These are phyloP conservation scores for Channallabes apus DNA, from an alignment of 2,797 vertebrate species.

Conservation along the genomic window DNA sequence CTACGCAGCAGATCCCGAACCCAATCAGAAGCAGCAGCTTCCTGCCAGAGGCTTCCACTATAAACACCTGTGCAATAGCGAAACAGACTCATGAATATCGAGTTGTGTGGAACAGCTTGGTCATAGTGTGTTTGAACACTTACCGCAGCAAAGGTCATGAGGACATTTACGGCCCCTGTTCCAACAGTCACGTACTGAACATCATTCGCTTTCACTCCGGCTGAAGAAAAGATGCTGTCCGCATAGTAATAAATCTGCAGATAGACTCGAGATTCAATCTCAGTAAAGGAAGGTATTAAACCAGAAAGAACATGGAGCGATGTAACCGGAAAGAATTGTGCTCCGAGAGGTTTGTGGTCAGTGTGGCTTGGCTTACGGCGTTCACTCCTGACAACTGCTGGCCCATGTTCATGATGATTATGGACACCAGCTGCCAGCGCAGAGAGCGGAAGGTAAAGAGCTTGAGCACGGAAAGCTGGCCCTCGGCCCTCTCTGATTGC, in stretches of 20 bases:
- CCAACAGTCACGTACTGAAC: constrained; percentile 89
- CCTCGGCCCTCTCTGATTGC: constrained; percentile 77
- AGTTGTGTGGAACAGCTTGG: background rate
- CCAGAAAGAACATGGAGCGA: background rate
- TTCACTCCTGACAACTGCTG: constrained; percentile 96
- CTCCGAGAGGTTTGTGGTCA: background rate
- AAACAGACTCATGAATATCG: background rate
- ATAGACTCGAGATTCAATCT: background rate
- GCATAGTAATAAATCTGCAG: constrained; percentile 93
- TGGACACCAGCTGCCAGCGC: constrained; percentile 88
- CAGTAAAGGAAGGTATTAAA: background rate
- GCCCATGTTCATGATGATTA: constrained; percentile 84
- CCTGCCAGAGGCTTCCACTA: constrained; percentile 86
- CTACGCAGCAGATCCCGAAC: constrained; percentile 80
- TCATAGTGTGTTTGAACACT: constrained; percentile 46
- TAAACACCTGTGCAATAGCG: constrained; percentile 77
- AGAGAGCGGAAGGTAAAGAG: constrained; percentile 79
- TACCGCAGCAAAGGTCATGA: constrained; percentile 85
- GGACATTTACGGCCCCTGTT: constrained; percentile 85
- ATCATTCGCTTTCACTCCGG: constrained; percentile 73
- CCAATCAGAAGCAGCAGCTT: constrained; percentile 83
- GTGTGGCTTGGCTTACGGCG: constrained; percentile 67
- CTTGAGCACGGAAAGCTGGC: constrained; percentile 72
- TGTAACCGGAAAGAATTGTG: constrained; percentile 2
- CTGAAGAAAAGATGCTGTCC: constrained; percentile 81